phyloP scores from a whole-genome alignment of 1,140 invertebrate genomes.

The Nasonia longicornis region DNA sequence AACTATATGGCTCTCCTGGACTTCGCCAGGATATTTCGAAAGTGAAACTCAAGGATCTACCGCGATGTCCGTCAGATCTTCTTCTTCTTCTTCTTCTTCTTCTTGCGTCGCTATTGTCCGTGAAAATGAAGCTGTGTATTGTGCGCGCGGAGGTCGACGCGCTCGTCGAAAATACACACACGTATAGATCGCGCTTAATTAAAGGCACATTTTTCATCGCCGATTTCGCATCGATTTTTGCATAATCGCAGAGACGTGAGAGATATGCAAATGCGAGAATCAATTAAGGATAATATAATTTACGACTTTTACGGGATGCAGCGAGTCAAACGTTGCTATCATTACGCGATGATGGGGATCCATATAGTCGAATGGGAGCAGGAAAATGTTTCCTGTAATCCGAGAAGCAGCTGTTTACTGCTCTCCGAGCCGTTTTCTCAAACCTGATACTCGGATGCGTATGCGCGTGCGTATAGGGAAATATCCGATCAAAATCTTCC shows the following conservation, averaged over 20 bases:
- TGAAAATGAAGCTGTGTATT: background rate
- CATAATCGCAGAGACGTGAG: too few species aligned
- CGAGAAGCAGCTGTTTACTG: constrained; percentile 17
- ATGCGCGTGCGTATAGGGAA: background rate
- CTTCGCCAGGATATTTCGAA: constrained; percentile 67
- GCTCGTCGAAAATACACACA: background rate
- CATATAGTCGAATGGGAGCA: constrained; percentile 10
- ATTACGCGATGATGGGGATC: background rate
- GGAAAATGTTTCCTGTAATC: constrained; percentile 14
- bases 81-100: constrained; percentile 4
- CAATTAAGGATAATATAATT: too few species aligned
- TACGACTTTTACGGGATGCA: background rate
- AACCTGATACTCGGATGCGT: background rate
- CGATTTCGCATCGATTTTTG: too few species aligned
- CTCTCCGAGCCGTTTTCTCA: background rate
- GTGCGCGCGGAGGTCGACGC: background rate
- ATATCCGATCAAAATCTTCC: too few species aligned
- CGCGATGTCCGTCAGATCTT: constrained; percentile 31
- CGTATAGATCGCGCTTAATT: background rate
- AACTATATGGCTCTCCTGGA: constrained; percentile 19
- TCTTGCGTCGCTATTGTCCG: constrained; percentile 23
- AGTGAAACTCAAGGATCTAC: constrained; percentile 64
- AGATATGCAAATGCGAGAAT: too few species aligned
- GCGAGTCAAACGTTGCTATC: background rate
- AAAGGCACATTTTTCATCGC: too few species aligned